phyloP scores from a whole-genome alignment of 1,140 invertebrate species.

The Eupeodes corollae region DNA sequence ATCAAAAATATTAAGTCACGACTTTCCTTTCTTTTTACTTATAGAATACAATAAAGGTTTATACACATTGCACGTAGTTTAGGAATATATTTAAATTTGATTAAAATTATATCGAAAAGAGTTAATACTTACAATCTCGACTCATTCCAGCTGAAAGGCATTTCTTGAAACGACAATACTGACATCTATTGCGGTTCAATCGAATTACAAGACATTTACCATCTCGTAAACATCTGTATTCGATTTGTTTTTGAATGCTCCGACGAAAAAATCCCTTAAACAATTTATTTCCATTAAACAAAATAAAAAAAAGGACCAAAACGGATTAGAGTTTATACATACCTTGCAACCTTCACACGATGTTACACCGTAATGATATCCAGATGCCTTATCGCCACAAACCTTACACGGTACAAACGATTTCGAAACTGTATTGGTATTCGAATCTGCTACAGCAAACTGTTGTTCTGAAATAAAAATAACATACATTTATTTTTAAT shows the following conservation, averaged over 20 bases:
- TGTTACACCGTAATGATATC: conserved; percentile 98
- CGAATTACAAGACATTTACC: conserved; percentile 94
- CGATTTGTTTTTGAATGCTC: conserved; percentile 96
- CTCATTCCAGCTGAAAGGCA: conserved; percentile 97
- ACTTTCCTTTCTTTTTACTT: too few relatives aligned
- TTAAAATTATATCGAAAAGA: background rate
- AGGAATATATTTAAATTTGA: background rate
- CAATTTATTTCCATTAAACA: too few relatives aligned
- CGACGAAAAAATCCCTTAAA: conserved; percentile 71
- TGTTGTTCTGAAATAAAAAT: conserved; percentile 58
- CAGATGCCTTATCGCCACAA: conserved; percentile 98
- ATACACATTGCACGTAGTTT: background rate
- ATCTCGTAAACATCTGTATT: conserved; percentile 91
- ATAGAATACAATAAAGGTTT: too few relatives aligned
- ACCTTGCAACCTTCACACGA: conserved; percentile 99
- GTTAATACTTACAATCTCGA: conserved; percentile 64
- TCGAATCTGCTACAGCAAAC: conserved; percentile 67
- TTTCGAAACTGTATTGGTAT: conserved; percentile 50
- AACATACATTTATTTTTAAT: background rate
- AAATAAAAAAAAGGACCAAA: too few relatives aligned
- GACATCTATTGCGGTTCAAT: conserved; percentile 92
- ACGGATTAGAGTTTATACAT: conserved; percentile 37
- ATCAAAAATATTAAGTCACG: too few relatives aligned
- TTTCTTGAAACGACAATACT: conserved; percentile 98
- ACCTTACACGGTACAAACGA: conserved; percentile 91